Evolutionary conservation across 2,113 vertebrate genomes (phyloP), one percentile per base, ranked within the genome.

Genomic region (Podocnemis expansa): DNA sequence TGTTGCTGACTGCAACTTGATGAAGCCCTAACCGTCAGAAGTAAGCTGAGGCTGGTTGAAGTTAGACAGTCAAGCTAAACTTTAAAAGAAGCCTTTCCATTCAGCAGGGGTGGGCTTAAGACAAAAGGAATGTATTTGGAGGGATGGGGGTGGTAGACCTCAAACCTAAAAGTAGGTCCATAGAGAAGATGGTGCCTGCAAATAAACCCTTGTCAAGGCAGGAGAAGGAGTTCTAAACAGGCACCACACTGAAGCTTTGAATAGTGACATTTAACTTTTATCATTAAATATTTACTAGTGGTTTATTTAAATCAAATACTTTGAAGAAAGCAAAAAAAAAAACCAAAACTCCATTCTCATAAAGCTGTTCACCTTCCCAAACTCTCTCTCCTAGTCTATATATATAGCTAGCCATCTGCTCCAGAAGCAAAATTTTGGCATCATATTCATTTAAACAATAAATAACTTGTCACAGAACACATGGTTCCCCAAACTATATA

Each of bases 121-220:
- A 60, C 54, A 80, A 91, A 56, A 93, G 89, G 41, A 29, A 80
- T 91, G 80, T 88, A n/a, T 5, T 91, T 95, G 93, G 55, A 86
- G 85, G 60, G 47, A 63, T 85, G n/a, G 41, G 67, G 41, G 56
- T 25, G 63, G 79, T 56, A 88, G 92, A 76, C 82, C 52, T 54
- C 45, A 67, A 54, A 84, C 38, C 81, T 56, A 87, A 70, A 90
- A 89, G 84, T 1, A 43, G 43, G 84, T 55, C 52, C 49, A 79
- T 41, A 76, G 29, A 1, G 90, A 58, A 94, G 75, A 84, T 24
- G n/a, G n/a, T 55, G 45, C 0, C 0, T 84, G 84, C 80, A 76
- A 83, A 91, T 88, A 91, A 95, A 90, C 76, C 87, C 82, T 90
- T 87, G 49, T 84, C 91, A 89, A 90, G 91, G 85, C 52, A 93